A percentile compares a stretch with the other conserved stretches of the same genome.
phyloP scores from a whole-genome alignment of 2,888 invertebrate genomes.

The Sarcophaga variegata region DNA sequence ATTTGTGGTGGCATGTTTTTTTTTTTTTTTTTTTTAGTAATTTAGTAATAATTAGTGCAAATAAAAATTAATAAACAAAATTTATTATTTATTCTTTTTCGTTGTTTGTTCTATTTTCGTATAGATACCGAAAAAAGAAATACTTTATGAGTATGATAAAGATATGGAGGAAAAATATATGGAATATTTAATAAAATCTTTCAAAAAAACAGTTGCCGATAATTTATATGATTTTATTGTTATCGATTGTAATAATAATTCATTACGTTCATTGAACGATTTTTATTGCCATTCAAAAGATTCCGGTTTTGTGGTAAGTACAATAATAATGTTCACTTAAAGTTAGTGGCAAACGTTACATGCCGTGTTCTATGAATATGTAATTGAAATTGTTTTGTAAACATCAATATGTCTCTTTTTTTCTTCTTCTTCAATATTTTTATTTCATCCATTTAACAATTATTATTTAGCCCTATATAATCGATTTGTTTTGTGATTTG shows the following conservation, averaged over 20 bases:
- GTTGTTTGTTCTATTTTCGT: slow-evolving; percentile 8
- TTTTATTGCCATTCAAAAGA: slow-evolving; percentile 92
- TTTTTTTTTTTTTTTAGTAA: background rate
- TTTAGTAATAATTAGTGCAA: background rate
- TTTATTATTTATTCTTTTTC: slow-evolving; percentile 7
- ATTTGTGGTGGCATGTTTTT: too few relatives aligned
- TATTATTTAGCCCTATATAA: slow-evolving; percentile 90
- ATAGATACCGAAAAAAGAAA: slow-evolving; percentile 82
- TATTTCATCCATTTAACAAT: background rate
- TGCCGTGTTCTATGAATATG: background rate
- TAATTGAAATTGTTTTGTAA: background rate
- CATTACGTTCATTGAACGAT: slow-evolving; percentile 91
- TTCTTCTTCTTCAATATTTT: slow-evolving; percentile 1
- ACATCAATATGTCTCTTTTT: background rate
- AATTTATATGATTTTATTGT: slow-evolving; percentile 96
- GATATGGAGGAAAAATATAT: slow-evolving; percentile 91
- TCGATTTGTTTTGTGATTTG: slow-evolving; percentile 92
- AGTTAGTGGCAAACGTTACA: background rate
- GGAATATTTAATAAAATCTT: slow-evolving; percentile 91
- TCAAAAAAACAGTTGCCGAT: slow-evolving; percentile 94
- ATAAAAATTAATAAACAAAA: slow-evolving; percentile 7
- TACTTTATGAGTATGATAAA: slow-evolving; percentile 90
- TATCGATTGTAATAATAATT: slow-evolving; percentile 94
- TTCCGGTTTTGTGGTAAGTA: slow-evolving; percentile 79
- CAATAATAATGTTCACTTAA: slow-evolving; percentile 19